A percentile compares a stretch with the other conserved stretches of the same genome.
Evolutionary conservation across 53 echinoderm and acorn worm species (phyloP).

Genomic region (Echinarachnius parma): DNA sequence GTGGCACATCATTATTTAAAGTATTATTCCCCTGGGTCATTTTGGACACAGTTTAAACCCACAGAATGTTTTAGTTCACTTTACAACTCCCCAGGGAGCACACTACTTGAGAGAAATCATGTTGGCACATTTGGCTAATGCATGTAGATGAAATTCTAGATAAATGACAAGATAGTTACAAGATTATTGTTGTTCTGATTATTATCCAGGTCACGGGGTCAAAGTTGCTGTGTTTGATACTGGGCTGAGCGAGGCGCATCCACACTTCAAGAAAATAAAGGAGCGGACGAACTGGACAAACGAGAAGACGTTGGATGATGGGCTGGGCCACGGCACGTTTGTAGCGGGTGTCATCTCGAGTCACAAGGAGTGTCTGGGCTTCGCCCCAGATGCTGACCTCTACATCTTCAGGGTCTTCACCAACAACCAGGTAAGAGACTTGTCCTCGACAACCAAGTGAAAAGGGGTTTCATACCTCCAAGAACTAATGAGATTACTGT

Average conservation of each 20-base stretch:
- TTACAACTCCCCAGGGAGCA: too few species aligned
- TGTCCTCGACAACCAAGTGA: not conserved
- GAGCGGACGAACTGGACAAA: conserved; percentile 98
- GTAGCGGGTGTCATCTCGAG: conserved; percentile 98
- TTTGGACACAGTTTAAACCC: too few species aligned
- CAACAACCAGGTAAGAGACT: conserved; percentile 70
- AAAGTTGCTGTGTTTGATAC: conserved; percentile 97
- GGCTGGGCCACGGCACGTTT: conserved; percentile 96
- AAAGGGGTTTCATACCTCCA: not conserved
- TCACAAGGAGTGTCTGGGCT: conserved; percentile 85
- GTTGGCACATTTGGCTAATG: too few species aligned
- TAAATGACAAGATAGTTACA: too few species aligned
- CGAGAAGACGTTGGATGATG: conserved; percentile 96
- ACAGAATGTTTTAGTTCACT: too few species aligned
- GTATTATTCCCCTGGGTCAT: too few species aligned
- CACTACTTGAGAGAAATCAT: too few species aligned
- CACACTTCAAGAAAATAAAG: conserved; percentile 93
- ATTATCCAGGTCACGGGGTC: conserved; percentile 69
- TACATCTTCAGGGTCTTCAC: conserved; percentile 94
- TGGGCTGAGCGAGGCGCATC: conserved; percentile 92
- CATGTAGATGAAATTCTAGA: too few species aligned
- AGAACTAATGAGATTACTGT: not conserved
- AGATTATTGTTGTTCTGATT: too few species aligned
- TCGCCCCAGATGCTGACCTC: conserved; percentile 96
- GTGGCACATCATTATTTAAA: too few species aligned